Base-by-base conservation (phyloP, 2,888 invertebrate genomes). In the Pyrochroa serraticornis region DNA sequence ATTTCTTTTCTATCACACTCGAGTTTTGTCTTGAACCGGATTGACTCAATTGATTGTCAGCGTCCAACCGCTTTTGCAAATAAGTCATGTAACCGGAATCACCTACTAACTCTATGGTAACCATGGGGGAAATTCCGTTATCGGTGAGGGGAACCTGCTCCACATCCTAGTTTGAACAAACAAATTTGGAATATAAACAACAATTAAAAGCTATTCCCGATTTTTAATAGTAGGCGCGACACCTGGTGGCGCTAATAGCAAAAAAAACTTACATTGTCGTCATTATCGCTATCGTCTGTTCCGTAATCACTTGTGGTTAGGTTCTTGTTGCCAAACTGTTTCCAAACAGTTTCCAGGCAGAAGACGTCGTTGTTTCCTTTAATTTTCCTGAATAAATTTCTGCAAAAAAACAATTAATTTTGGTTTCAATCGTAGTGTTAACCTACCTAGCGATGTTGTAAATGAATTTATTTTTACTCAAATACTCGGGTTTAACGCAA, bases 271-370 rank as follows among this genome's bases (percentile, higher is more conserved):
- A 22, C 22, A 5, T 22, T 22, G 22, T 2, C 45, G 12, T 44
- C 47, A 2, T 35, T 38, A 22, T 58, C 47, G 35, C 45, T 51
- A 33, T 64, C 58, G n/a, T 62, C 62, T 6, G 42, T 42, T 22
- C 50, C 50, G 34, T 54, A 60, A 53, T 55, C 58, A 30, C 55
- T 55, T 12, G 44, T 53, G 9, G 56, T 43, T 12, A 59, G 46
- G 33, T 49, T 53, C 41, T 45, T 46, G 13, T 33, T 37, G 38
- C 7, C 9, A 32, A 34, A 33, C 6, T 10, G 49, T 22, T 22
- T 22, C 22, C 22, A 22, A 22, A 22, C 5, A 2, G 22, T 22
- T 22, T 22, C 22, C 22, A 22, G 5, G 22, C 22, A 22, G 5
- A 22, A 38, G 9, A 41, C 14, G 3, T 13, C 33, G 9, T 9